Conservation (phyloP, 2,888 invertebrate species). For the Ornithoptera alexandrae region DNA sequence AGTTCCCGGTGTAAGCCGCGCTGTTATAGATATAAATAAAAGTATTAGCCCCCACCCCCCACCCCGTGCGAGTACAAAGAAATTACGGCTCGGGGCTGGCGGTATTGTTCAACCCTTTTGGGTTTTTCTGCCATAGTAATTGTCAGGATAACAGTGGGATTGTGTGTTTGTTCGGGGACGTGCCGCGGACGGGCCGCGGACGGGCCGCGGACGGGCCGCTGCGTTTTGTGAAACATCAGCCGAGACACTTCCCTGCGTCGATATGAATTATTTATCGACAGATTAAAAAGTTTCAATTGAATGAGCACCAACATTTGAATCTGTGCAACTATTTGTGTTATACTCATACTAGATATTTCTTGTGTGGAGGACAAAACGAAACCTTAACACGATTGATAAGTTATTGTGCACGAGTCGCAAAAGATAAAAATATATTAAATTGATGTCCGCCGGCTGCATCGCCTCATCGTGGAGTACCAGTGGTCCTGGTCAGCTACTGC, state of each 20-base stretch:
- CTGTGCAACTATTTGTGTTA: too few species aligned
- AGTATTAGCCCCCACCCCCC: conserved; percentile 29
- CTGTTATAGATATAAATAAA: conserved; percentile 32
- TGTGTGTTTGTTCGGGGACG: conserved; percentile 33
- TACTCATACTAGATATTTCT: too few species aligned
- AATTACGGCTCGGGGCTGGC: conserved; percentile 33
- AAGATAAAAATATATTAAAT: too few species aligned
- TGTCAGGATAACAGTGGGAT: conserved; percentile 42
- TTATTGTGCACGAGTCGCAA: too few species aligned
- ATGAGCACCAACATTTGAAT: too few species aligned
- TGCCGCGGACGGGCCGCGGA: conserved; percentile 12
- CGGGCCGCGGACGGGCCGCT: conserved; percentile 2
- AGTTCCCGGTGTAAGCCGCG: conserved; percentile 16
- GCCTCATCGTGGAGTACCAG: too few species aligned
- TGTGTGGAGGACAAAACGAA: too few species aligned
- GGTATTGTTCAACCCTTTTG: conserved; percentile 42
- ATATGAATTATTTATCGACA: conserved; percentile 6
- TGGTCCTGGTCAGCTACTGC: neutral
- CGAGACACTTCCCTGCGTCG: conserved; percentile 1
- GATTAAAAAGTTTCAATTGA: neutral
- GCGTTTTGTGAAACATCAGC: conserved; percentile 12
- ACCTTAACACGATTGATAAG: too few species aligned
- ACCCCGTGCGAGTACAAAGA: conserved; percentile 33
- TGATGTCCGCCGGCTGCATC: too few species aligned
- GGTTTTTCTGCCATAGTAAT: conserved; percentile 42